Percentiles rank a stretch among this genome's conserved stretches.
Evolutionary conservation across 1,140 invertebrate species (phyloP).

Genomic region (Heterodera carotae): DNA sequence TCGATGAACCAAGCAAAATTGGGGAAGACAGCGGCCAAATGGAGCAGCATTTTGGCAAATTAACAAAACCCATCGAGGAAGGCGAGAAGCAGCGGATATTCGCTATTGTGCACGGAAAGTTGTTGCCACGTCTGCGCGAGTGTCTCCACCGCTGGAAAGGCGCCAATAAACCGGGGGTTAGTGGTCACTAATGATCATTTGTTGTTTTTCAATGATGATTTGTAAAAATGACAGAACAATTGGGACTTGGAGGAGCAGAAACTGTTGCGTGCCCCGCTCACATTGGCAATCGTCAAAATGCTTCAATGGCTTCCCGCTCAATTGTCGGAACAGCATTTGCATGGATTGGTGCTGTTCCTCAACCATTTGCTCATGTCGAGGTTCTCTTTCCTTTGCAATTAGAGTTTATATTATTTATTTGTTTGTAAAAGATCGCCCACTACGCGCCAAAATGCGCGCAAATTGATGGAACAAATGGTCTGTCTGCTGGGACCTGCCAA

Average conservation of each 20-base stretch:
- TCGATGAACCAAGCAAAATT: slow-evolving; percentile 17
- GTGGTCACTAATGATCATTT: background rate
- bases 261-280: slow-evolving; percentile 84
- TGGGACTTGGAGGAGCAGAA: slow-evolving; percentile 77
- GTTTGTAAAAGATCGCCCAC: slow-evolving; percentile 75
- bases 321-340: slow-evolving; percentile 77
- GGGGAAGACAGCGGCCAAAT: slow-evolving; percentile 30
- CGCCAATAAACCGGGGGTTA: background rate
- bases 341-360: slow-evolving; percentile 60
- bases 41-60: slow-evolving; percentile 30
- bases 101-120: slow-evolving; percentile 26
- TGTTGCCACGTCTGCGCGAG: slow-evolving; percentile 55
- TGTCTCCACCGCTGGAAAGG: slow-evolving; percentile 38
- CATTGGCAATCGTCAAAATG: slow-evolving; percentile 86
- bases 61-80: slow-evolving; percentile 9
- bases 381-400: background rate
- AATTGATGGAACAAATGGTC: slow-evolving; percentile 86
- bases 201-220: too few relatives aligned
- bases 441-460: slow-evolving; percentile 80
- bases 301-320: slow-evolving; percentile 79
- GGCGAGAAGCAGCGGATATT: slow-evolving; percentile 36
- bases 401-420: background rate
- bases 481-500: slow-evolving; percentile 80
- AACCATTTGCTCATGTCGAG: slow-evolving; percentile 6
- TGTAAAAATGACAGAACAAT: slow-evolving; percentile 5